phyloP scores from a whole-genome alignment of 2,113 vertebrate species.

The Sprattus sprattus region DNA sequence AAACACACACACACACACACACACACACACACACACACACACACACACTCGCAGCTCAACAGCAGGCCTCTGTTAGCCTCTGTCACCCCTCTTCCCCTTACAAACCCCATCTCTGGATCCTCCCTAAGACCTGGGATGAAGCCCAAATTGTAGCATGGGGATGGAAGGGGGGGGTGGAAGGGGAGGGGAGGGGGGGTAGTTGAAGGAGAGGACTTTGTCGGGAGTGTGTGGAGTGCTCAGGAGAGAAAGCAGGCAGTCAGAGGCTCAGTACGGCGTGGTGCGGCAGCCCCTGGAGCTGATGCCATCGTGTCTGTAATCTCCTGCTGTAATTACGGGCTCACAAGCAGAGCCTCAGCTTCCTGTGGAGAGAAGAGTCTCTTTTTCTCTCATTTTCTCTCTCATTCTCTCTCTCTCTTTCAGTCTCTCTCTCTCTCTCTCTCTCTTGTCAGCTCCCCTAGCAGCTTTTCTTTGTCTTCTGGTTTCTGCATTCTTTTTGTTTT shows the following conservation, averaged over 20 bases:
- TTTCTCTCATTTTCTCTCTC: not conserved
- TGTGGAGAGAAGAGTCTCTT: constrained; percentile 20
- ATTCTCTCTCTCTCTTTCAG: not conserved
- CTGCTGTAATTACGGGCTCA: constrained; percentile 11
- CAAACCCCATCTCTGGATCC: not conserved
- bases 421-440: not conserved
- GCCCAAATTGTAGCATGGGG: not conserved
- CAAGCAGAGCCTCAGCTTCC: constrained; percentile 18
- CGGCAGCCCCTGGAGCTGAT: constrained; percentile 1
- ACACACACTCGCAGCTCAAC: not conserved
- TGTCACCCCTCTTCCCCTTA: not conserved
- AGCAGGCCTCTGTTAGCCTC: not conserved
- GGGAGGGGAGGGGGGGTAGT: not conserved
- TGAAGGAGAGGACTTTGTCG: constrained; percentile 4
- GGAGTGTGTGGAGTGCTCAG: not conserved
- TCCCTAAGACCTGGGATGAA: not conserved
- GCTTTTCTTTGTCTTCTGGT: not conserved
- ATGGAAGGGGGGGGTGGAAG: not conserved
- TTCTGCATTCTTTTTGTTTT: constrained; percentile 1
- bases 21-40: not conserved
- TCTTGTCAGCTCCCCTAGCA: not conserved
- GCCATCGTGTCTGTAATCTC: constrained; percentile 29
- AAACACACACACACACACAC: not conserved
- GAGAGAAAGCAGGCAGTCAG: not conserved
- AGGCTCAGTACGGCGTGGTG: not conserved